Evolutionary conservation across 2,797 vertebrate genomes (phyloP), one percentile per base, ranked within the genome.

Genomic region (Cottoperca gobio): DNA sequence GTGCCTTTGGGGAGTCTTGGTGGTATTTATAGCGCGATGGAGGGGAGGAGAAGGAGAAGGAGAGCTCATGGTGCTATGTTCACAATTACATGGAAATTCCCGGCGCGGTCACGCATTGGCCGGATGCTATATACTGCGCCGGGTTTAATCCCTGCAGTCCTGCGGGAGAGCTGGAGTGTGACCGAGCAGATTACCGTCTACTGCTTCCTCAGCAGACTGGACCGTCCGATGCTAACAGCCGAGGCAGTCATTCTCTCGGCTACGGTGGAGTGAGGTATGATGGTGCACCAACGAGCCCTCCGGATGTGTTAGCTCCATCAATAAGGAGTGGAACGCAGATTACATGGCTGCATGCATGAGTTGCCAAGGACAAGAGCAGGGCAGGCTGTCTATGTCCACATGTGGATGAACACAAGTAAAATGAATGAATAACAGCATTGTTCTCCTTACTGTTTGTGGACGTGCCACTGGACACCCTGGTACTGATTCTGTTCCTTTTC

Each of bases 61-160:
- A 85, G 80, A 71, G 78, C 89, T 88, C 77, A 71, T 76, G 84
- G 82, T 79, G 87, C 81, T 86, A 84, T 87, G 80, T 86, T 92
- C 82, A 91, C 93, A 94, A 94, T 95, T 94, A 92, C 91, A 94
- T 85, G 91, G 93, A 94, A 91, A 94, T 94, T 93, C 86, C 86
- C 80, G 40, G 90, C 87, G 87, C 71, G 80, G 94, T 94, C 93
- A 94, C 84, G 90, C 92, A 84, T 92, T 91, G 78, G 72, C 80
- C 55, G 82, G 85, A 92, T 78, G 82, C 85, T 82, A 79, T 86
- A 88, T 88, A 87, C 90, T 79, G 83, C 55, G 83, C 89, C 21
- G 64, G 86, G 79, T 91, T 92, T 93, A 93, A 93, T 94, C 93
- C 92, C 71, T 46, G 78, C 84, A 67, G 87, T 92, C 90, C 91